These are phyloP conservation scores for Drosophila biarmipes DNA, from an alignment of 1,140 invertebrate genomes.

Conservation along the genomic window DNA sequence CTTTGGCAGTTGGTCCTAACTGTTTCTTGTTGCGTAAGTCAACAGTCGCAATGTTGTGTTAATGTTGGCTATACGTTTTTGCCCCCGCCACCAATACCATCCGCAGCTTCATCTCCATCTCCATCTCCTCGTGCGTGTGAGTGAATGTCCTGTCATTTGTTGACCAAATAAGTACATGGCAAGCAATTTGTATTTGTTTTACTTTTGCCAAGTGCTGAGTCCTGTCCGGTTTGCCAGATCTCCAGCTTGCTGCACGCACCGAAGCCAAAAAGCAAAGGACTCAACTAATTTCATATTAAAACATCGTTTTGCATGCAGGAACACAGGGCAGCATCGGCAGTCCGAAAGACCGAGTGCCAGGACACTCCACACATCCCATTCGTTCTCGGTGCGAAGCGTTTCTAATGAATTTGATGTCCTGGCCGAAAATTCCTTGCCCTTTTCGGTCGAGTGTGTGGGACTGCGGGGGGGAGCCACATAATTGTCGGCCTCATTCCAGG, in stretches of 20 bases:
- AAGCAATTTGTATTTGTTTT: slow-evolving; percentile 83
- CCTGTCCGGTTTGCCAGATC: slow-evolving; percentile 34
- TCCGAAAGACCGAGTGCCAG: slow-evolving; percentile 16
- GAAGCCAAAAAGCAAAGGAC: slow-evolving; percentile 76
- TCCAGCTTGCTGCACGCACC: slow-evolving; percentile 53
- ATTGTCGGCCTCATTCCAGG: slow-evolving; percentile 64
- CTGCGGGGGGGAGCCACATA: slow-evolving; percentile 49
- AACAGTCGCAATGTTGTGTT: slow-evolving; percentile 81
- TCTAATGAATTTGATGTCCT: slow-evolving; percentile 78
- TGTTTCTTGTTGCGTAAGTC: slow-evolving; percentile 78
- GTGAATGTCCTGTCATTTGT: slow-evolving; percentile 79
- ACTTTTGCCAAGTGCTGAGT: slow-evolving; percentile 58
- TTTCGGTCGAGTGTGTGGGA: slow-evolving; percentile 37
- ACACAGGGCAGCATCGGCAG: slow-evolving; percentile 50
- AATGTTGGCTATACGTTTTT: slow-evolving; percentile 73
- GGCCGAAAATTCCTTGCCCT: slow-evolving; percentile 64
- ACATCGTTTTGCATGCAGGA: slow-evolving; percentile 82
- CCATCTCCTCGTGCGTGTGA: slow-evolving; percentile 36
- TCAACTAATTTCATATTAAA: slow-evolving; percentile 83
- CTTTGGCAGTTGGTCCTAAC: slow-evolving; percentile 58
- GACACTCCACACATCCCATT: slow-evolving; percentile 13
- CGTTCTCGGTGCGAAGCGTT: slow-evolving; percentile 40
- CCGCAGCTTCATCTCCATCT: neutral
- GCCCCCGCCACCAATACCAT: neutral
- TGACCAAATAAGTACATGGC: slow-evolving; percentile 82